Conservation (phyloP, 2,888 invertebrate genomes). For the Horisme vitalbata region DNA sequence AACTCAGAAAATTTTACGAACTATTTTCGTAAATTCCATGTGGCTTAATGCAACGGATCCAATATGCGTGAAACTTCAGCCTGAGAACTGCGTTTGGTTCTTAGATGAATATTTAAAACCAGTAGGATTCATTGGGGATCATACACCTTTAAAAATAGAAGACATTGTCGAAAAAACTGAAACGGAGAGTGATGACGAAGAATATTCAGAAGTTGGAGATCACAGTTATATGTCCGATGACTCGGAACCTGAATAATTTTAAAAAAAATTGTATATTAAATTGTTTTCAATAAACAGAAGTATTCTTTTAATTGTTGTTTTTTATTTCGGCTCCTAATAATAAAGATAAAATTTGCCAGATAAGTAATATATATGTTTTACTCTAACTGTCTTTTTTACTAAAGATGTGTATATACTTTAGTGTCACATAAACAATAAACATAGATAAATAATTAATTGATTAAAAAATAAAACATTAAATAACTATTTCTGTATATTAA, state of each 20-base stretch:
- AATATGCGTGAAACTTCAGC: slow-evolving; percentile 31
- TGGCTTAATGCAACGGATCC: slow-evolving; percentile 36
- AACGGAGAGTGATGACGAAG: slow-evolving; percentile 2
- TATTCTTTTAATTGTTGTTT: too few species aligned
- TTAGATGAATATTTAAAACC: slow-evolving; percentile 38
- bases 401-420: too few species aligned
- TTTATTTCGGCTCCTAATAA: too few species aligned
- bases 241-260: slow-evolving; percentile 3
- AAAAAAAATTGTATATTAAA: too few species aligned
- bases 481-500: too few species aligned
- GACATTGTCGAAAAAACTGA: slow-evolving; percentile 10
- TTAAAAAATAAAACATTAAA: too few species aligned
- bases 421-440: too few species aligned
- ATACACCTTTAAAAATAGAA: slow-evolving; percentile 25
- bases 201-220: slow-evolving; percentile 1
- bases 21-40: slow-evolving; percentile 35
- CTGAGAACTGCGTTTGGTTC: slow-evolving; percentile 37
- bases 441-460: too few species aligned
- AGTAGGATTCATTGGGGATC: slow-evolving; percentile 40
- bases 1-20: slow-evolving; percentile 38
- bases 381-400: too few species aligned
- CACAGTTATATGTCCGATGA: slow-evolving; percentile 5
- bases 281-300: too few species aligned
- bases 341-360: too few species aligned
- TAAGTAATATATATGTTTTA: too few species aligned